Conservation (phyloP, 2,797 vertebrate genomes). For the Myripristis murdjan region DNA sequence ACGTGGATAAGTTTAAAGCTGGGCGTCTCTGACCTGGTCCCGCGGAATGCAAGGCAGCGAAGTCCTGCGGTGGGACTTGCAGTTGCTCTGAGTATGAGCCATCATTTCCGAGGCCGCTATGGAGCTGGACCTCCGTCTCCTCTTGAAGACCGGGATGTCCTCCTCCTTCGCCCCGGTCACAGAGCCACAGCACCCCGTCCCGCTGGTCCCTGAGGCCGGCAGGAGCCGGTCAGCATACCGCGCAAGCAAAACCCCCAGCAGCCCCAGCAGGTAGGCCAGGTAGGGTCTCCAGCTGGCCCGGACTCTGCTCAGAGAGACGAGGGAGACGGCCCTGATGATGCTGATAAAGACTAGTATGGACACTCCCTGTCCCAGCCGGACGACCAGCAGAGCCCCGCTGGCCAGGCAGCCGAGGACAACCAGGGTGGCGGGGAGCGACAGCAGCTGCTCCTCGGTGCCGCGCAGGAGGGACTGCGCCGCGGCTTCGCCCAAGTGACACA, state of each 20-base stretch:
- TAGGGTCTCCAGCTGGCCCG: constrained; percentile 90
- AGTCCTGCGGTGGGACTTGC: constrained; percentile 92
- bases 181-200: constrained; percentile 85
- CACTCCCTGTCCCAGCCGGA: constrained; percentile 87
- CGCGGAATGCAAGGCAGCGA: constrained; percentile 94
- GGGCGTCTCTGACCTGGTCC: constrained; percentile 90
- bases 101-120: constrained; percentile 93
- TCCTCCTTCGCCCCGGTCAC: constrained; percentile 88
- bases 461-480: constrained; percentile 84
- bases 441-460: constrained; percentile 84
- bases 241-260: constrained; percentile 90
- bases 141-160: constrained; percentile 87
- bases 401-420: constrained; percentile 90
- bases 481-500: constrained; percentile 89
- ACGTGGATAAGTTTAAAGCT: constrained; percentile 22
- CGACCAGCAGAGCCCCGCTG: constrained; percentile 89
- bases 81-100: constrained; percentile 86
- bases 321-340: constrained; percentile 85
- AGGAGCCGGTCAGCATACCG: constrained; percentile 89
- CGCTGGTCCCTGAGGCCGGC: constrained; percentile 84
- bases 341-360: constrained; percentile 88
- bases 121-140: constrained; percentile 92
- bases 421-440: constrained; percentile 86
- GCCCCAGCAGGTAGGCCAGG: constrained; percentile 91
- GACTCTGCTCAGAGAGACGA: constrained; percentile 86